Percentiles rank a stretch among this genome's conserved stretches.
Evolutionary conservation across 2,888 invertebrate species (phyloP).

Genomic region (Drosophila falleni): DNA sequence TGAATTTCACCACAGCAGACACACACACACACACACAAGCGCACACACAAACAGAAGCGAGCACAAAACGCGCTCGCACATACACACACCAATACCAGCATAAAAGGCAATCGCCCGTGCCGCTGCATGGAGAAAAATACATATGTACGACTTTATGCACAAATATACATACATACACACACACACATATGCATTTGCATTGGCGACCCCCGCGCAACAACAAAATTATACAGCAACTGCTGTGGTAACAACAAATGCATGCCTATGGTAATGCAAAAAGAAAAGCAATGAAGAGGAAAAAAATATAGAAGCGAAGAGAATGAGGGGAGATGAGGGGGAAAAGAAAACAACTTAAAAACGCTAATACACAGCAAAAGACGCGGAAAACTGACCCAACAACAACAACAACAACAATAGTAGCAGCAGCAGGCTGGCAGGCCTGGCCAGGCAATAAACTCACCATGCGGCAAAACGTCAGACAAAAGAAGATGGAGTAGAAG

Average conservation of each 20-base stretch:
- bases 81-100: slow-evolving; percentile 34
- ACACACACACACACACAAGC: slow-evolving; percentile 35
- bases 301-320: slow-evolving; percentile 1
- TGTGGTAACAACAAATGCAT: slow-evolving; percentile 44
- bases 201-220: slow-evolving; percentile 43
- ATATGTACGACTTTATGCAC: slow-evolving; percentile 32
- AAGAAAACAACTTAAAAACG: slow-evolving; percentile 31
- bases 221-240: slow-evolving; percentile 23
- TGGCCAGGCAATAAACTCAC: slow-evolving; percentile 69
- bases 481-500: slow-evolving; percentile 78
- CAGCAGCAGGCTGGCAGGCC: slow-evolving; percentile 31
- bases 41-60: neutral
- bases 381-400: slow-evolving; percentile 71
- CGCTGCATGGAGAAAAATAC: slow-evolving; percentile 74
- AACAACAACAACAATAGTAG: slow-evolving; percentile 30
- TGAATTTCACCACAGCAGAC: slow-evolving; percentile 50
- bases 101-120: slow-evolving; percentile 61
- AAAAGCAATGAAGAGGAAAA: slow-evolving; percentile 26
- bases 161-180: slow-evolving; percentile 36
- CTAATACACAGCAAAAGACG: slow-evolving; percentile 56
- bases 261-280: slow-evolving; percentile 34
- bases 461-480: slow-evolving; percentile 80
- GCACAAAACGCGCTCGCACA: slow-evolving; percentile 11
- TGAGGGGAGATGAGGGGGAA: neutral
- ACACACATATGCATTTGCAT: slow-evolving; percentile 34